Evolutionary conservation across 2,797 vertebrate species (phyloP).

Genomic region (Pogoniulus pusillus): DNA sequence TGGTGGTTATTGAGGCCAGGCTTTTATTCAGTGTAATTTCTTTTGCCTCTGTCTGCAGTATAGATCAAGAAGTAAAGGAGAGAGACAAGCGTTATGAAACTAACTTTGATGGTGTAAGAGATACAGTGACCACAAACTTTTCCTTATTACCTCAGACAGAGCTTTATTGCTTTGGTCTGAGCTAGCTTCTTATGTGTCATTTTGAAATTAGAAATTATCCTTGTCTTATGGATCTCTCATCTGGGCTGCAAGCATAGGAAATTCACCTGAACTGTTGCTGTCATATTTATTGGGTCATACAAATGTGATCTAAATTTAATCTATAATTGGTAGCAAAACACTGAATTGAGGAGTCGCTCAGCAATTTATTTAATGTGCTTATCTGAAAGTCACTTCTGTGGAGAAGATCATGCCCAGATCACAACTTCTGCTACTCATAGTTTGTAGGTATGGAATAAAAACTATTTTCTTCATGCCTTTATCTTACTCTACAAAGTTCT

Average conservation of each 20-base stretch:
- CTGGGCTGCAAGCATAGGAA: not conserved
- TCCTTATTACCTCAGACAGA: not conserved
- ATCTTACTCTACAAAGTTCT: not conserved
- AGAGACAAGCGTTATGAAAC: not conserved
- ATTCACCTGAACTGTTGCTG: not conserved
- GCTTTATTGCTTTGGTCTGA: not conserved
- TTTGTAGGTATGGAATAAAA: not conserved
- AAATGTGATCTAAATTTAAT: not conserved
- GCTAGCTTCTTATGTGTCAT: not conserved
- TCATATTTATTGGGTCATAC: not conserved
- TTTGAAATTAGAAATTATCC: not conserved
- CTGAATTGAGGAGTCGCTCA: not conserved
- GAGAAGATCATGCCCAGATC: not conserved
- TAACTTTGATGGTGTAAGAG: not conserved
- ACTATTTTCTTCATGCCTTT: not conserved
- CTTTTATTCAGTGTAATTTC: not conserved
- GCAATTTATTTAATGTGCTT: not conserved
- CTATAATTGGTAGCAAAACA: not conserved
- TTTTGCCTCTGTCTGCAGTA: not conserved
- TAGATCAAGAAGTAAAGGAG: not conserved
- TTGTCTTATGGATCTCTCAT: not conserved
- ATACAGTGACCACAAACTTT: not conserved
- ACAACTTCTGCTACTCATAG: not conserved
- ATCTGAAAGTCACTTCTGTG: not conserved
- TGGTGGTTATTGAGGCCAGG: not conserved